Percentiles rank a stretch among this genome's conserved stretches.
Evolutionary conservation across 2,797 vertebrate genomes (phyloP).

Genomic region (Bovichtus variegatus): DNA sequence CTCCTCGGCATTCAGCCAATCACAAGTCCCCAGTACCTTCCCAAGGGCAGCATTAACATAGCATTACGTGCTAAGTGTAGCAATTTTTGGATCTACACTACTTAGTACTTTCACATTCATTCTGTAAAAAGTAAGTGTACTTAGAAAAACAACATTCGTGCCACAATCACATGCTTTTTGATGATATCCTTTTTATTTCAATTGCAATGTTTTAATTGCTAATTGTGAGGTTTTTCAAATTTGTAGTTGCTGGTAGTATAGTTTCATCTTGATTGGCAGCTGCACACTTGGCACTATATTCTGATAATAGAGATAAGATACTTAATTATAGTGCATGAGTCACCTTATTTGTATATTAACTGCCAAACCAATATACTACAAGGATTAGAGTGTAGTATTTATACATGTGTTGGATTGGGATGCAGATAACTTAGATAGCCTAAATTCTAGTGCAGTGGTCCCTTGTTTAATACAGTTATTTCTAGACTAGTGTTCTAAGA

Average conservation of each 20-base stretch:
- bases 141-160: background rate
- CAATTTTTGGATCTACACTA: background rate
- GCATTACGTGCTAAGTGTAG: background rate
- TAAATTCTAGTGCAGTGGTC: constrained; percentile 10
- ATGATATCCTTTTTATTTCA: background rate
- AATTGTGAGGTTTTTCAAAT: constrained; percentile 3
- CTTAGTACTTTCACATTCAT: background rate
- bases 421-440: constrained; percentile 2
- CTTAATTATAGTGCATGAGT: constrained; percentile 11
- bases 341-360: background rate
- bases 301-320: constrained; percentile 5
- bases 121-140: background rate
- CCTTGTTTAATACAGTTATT: constrained; percentile 5
- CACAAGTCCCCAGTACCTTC: background rate
- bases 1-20: constrained; percentile 9
- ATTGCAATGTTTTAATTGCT: background rate
- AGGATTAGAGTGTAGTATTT: constrained; percentile 8
- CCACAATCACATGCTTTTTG: background rate
- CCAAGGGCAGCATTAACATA: background rate
- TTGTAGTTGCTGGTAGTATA: background rate
- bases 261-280: constrained; percentile 22
- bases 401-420: background rate
- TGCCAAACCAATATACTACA: constrained; percentile 8
- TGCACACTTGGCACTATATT: constrained; percentile 11
- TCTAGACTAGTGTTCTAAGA: background rate